A percentile compares a stretch with the other conserved stretches of the same genome.
These are phyloP conservation scores for Trissoscelio sp. DNA, from an alignment of 2,888 invertebrate species.

Conservation along the genomic window DNA sequence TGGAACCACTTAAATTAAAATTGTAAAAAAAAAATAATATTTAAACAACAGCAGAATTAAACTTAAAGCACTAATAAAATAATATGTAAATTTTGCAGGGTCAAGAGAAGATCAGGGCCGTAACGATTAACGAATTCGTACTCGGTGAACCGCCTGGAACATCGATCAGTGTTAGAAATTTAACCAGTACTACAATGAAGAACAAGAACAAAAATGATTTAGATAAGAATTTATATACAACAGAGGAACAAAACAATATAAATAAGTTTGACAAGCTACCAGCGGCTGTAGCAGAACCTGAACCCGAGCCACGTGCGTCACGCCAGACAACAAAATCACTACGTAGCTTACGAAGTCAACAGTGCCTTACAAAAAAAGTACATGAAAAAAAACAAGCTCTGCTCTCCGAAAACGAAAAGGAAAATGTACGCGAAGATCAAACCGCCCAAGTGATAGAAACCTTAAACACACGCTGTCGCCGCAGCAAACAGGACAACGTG, in stretches of 20 bases:
- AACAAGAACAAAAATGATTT: slow-evolving; percentile 75
- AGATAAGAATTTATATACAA: slow-evolving; percentile 79
- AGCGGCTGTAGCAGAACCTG: slow-evolving; percentile 16
- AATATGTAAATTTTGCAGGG: slow-evolving; percentile 25
- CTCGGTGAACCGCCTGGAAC: slow-evolving; percentile 75
- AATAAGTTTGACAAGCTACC: slow-evolving; percentile 38
- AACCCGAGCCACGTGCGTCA: slow-evolving; percentile 43
- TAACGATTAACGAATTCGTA: slow-evolving; percentile 66
- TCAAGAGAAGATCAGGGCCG: slow-evolving; percentile 37
- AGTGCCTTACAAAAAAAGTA: slow-evolving; percentile 64
- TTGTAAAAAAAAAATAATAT: too few species aligned
- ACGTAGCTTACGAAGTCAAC: slow-evolving; percentile 73
- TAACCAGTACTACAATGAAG: slow-evolving; percentile 77
- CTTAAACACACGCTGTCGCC: slow-evolving; percentile 72
- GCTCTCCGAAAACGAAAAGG: slow-evolving; percentile 61
- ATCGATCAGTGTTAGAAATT: slow-evolving; percentile 70
- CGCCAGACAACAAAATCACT: slow-evolving; percentile 63
- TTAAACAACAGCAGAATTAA: too few species aligned
- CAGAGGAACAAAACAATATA: slow-evolving; percentile 61
- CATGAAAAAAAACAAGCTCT: slow-evolving; percentile 55
- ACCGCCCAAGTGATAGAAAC: slow-evolving; percentile 61
- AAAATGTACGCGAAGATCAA: slow-evolving; percentile 66
- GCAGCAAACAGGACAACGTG: slow-evolving; percentile 72
- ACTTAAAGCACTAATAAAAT: too few species aligned
- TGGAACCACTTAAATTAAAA: too few species aligned